Base-by-base conservation (phyloP, 2,888 invertebrate genomes). In the Pollenia amentaria region DNA sequence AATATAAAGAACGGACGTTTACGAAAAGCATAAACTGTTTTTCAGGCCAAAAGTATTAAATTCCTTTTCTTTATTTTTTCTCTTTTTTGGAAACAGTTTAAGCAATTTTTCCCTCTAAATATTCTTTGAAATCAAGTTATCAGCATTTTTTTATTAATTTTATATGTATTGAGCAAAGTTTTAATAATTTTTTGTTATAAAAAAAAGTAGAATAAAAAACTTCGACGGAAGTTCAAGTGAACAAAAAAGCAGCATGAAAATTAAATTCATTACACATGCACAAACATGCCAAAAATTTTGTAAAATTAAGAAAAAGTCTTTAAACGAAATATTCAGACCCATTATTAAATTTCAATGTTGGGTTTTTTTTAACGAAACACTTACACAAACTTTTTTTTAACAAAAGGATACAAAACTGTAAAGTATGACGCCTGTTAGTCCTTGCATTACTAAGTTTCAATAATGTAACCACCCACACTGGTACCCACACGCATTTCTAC, bases 361-460 rank as follows among this genome's bases (percentile, higher is more conserved):
- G 46, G 46, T 57, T 75, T 48, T 38, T 55, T 55, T 38, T 42
- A 29, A 9, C 16, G 48, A 16, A 48, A 11, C 44, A 40, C 42
- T 7, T 51, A 14, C 21, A 29, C n/a, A 18, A 7, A 42, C 40
- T 1, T 53, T 78, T 57, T 57, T 70, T 57, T 0, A 16, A 46
- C 8, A 10, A 70, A 53, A 44, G 12, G 14, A 48, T 38, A 53
- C 16, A n/a, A 78, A 79, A 76, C 55, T 75, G 57, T 53, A 72
- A 73, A 64, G 46, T 77, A 77, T 77, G 87, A 81, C 87, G 87
- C 87, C 87, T 84, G 72, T 64, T 77, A 81, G 84, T 84, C 87
- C 87, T 87, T 84, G 84, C 77, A 87, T 78, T 79, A 69, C 38
- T 73, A 75, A 53, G 67, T 79, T 84, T 73, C 64, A 72, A 65